These are phyloP conservation scores for Amphipyra tragopoginis DNA, from an alignment of 2,888 invertebrate species.

Conservation along the genomic window DNA sequence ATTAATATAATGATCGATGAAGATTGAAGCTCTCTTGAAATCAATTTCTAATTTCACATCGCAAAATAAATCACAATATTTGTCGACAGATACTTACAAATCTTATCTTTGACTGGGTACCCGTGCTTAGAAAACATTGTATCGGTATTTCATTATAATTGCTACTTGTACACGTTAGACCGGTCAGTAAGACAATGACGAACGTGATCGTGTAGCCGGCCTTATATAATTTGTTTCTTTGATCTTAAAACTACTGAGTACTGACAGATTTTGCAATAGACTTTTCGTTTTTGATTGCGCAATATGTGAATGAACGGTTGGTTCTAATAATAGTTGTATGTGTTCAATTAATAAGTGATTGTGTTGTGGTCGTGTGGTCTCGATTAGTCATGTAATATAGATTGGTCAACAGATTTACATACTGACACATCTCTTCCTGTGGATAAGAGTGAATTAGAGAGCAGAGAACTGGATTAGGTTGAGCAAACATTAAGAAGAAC, in stretches of 20 bases:
- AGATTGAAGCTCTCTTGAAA: background rate
- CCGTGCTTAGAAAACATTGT: slow-evolving; percentile 48
- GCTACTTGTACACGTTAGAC: slow-evolving; percentile 61
- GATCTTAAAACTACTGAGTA: slow-evolving; percentile 57
- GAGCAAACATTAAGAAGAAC: too few relatives aligned
- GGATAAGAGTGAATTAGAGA: too few relatives aligned
- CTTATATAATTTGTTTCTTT: slow-evolving; percentile 73
- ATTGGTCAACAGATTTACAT: slow-evolving; percentile 16
- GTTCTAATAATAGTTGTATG: slow-evolving; percentile 42
- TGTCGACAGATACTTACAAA: slow-evolving; percentile 2
- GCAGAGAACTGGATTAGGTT: too few relatives aligned
- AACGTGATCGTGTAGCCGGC: slow-evolving; percentile 57
- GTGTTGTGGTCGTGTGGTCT: slow-evolving; percentile 17
- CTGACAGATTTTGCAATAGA: slow-evolving; percentile 64
- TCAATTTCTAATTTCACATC: background rate
- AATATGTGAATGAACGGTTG: slow-evolving; percentile 39
- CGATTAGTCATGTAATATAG: slow-evolving; percentile 28
- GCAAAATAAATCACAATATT: slow-evolving; percentile 1
- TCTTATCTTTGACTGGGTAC: slow-evolving; percentile 25
- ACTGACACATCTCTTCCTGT: slow-evolving; percentile 12
- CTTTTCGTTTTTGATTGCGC: slow-evolving; percentile 52
- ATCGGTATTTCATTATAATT: slow-evolving; percentile 56
- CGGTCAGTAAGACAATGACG: slow-evolving; percentile 71
- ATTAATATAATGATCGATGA: too few relatives aligned
- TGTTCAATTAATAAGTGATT: slow-evolving; percentile 42